phyloP scores from a whole-genome alignment of 2,113 vertebrate genomes.

The Chaetops frenatus region DNA sequence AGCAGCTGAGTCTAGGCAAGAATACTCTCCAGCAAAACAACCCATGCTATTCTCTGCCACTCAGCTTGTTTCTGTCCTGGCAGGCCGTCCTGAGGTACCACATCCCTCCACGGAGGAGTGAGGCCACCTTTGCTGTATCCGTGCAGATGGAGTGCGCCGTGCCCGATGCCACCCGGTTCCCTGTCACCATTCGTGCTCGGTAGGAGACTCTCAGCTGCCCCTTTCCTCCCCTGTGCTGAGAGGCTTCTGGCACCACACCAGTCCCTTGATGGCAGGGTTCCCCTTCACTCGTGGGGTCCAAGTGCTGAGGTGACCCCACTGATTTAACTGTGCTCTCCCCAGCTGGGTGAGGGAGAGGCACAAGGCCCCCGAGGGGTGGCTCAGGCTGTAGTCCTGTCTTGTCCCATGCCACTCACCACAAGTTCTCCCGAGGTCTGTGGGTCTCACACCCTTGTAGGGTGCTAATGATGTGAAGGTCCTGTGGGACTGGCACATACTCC shows the following conservation, averaged over 20 bases:
- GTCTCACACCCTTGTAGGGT: background rate
- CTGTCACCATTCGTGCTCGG: constrained; percentile 5
- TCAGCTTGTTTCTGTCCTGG: background rate
- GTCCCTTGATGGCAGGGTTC: background rate
- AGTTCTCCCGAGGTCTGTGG: background rate
- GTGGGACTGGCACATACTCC: background rate
- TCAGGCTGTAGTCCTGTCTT: background rate
- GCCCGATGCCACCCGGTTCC: background rate
- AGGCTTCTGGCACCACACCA: background rate
- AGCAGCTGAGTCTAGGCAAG: background rate
- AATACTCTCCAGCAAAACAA: background rate
- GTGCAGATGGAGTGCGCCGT: background rate
- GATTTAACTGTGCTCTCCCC: background rate
- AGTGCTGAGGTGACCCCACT: background rate
- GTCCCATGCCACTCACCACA: background rate
- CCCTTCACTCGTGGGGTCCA: background rate
- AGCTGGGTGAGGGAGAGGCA: background rate
- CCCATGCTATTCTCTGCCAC: background rate
- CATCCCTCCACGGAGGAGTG: background rate
- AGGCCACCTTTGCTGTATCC: background rate
- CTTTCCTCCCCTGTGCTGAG: background rate
- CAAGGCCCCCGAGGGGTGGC: background rate
- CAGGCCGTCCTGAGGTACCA: constrained; percentile 45
- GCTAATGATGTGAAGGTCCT: background rate
- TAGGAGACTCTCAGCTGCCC: background rate